Base-by-base conservation (phyloP, 2,888 invertebrate species). In the Lobophora halterata region DNA sequence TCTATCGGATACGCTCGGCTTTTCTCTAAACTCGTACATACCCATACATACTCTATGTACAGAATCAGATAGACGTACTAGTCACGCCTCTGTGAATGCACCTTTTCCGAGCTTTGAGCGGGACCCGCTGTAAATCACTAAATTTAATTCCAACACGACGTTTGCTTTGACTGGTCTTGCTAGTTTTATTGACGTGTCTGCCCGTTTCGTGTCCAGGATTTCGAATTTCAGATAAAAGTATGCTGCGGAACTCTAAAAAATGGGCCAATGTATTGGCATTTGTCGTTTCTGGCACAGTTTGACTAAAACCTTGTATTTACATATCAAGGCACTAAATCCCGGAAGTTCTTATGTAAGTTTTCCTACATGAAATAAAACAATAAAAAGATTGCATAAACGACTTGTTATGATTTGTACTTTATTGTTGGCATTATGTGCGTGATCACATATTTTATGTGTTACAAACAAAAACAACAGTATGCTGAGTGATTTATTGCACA, bases 81-180 rank as follows among this genome's bases (percentile, higher is more conserved):
- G n/a, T n/a, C 6, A 3, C 4, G 20, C 29, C 16, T 13, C 5
- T 52, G 55, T 60, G 57, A 54, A 55, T 51, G 55, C 32, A 28
- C 21, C 33, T 19, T 23, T 13, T 16, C 17, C 16, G 12, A 37
- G 33, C 33, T 21, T 23, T 23, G 55, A 54, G 53, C 54, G 49
- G 32, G 33, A n/a, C 26, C 31, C 33, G 53, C 58, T 65, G 64
- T 71, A 70, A 76, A 74, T 75, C 69, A 71, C 70, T 70, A 68
- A 72, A 71, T 74, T 71, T 66, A 65, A 70, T 72, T 74, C 62
- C 57, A 45, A 47, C 17, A 36, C 56, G 54, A 58, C 64, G 62
- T 67, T 65, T 65, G 59, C 61, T 56, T 63, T 65, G 51, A 49
- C 50, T 58, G 55, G 58, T 55, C 57, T 61, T 55, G 53, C 45